Base-by-base conservation (phyloP, 2,113 vertebrate genomes). In the Globicephala melas region DNA sequence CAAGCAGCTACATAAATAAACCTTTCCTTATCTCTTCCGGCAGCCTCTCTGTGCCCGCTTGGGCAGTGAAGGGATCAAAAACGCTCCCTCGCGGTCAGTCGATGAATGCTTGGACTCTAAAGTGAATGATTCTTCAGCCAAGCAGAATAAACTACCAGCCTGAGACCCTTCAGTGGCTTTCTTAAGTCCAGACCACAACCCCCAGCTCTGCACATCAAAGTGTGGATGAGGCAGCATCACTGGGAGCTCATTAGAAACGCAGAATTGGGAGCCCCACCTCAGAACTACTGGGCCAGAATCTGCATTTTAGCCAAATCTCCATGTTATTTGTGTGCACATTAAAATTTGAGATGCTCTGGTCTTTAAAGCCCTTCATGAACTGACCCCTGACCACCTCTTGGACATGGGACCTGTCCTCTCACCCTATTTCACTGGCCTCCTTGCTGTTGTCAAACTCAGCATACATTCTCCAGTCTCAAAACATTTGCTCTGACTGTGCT, bases 1-100 rank as follows among this genome's bases (percentile, higher is more conserved):
- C 26, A 76, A 97, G 90, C 74, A 95, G 87, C 92, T 89, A 68
- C 89, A 92, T 87, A 97, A 95, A 96, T 93, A 33, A 86, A 86
- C 91, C 6, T 3, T 31, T 94, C 55, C 92, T 95, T 2, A 98
- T 89, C 60, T 82, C 50, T 94, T 82, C 41, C 23, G 17, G 79
- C 90, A 89, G 92, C 89, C 41, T 89, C 23, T 85, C 87, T 95
- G 58, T 44, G 81, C 93, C 31, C 65, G 31, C 95, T 76, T 65
- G 47, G 82, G 55, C 63, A 86, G 91, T 2, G 14, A 76, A 90
- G 95, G 92, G 80, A 90, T 96, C 92, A 83, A 47, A 96, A 81
- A 50, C 33, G 8, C 38, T 91, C 95, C 36, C 36, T 60, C 33
- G 25, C 4, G 60, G 85, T 12, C 6, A 55, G 86, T 62, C 44